Percentiles rank a stretch among this genome's conserved stretches.
Conservation (phyloP, 2,888 invertebrate species). For the Philhelius pedissequus region DNA sequence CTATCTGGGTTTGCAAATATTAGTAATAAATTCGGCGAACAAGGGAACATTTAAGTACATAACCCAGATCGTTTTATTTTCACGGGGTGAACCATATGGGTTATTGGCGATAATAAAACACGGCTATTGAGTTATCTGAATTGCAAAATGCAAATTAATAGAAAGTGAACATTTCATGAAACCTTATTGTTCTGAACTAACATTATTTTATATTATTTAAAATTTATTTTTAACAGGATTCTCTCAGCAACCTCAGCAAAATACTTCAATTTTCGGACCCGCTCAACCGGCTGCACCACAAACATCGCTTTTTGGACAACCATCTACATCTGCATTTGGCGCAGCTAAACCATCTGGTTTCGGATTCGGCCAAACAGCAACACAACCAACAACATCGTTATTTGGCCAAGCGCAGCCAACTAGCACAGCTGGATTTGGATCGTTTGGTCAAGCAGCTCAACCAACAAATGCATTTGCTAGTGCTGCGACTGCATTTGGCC, state of each 20-base stretch:
- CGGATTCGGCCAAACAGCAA: conserved; percentile 75
- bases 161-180: too few species aligned
- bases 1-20: too few species aligned
- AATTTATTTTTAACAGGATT: conserved; percentile 70
- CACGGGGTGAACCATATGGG: too few species aligned
- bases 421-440: conserved; percentile 79
- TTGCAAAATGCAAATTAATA: too few species aligned
- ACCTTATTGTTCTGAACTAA: too few species aligned
- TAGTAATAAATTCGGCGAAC: too few species aligned
- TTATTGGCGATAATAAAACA: too few species aligned
- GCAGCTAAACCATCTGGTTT: conserved; percentile 80
- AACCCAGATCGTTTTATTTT: too few species aligned
- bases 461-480: conserved; percentile 80
- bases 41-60: too few species aligned
- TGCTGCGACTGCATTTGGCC: conserved; percentile 75
- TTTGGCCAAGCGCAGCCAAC: conserved; percentile 80
- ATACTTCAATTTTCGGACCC: conserved; percentile 82
- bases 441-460: conserved; percentile 84
- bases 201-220: too few species aligned
- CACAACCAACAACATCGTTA: conserved; percentile 78
- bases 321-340: conserved; percentile 82
- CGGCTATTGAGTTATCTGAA: too few species aligned
- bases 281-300: conserved; percentile 78
- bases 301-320: conserved; percentile 83
- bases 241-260: conserved; percentile 79